Base-by-base conservation (phyloP, 1,140 invertebrate species). In the Chionoecetes opilio region DNA sequence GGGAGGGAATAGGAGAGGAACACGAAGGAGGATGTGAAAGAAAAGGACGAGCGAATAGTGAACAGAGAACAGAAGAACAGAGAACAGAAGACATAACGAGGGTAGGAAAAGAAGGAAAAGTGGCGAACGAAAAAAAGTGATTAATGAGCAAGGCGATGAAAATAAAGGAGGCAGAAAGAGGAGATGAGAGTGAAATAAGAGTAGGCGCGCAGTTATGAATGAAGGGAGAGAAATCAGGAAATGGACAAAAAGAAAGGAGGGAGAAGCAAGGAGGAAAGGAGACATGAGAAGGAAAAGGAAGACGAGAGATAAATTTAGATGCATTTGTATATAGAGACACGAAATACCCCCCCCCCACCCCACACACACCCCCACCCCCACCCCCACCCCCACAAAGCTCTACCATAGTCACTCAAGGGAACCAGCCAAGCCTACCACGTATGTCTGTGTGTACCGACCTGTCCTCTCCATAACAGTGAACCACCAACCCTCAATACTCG, bases 401-500 rank as follows among this genome's bases (percentile, higher is more conserved):
- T 53, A 17, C 46, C 21, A 53, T 53, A 17, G 46, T 53, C 11
- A 53, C 46, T 53, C 11, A 9, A 53, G 9, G 46, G 11, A 9
- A 17, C 46, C 11, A 14, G 46, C 21, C 21, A 53, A 14, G 46
- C 63, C 8, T 26, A 21, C 6, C 63, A 75, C n/a, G 21, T 75
- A 26, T n/a, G n/a, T n/a, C n/a, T n/a, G n/a, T 75, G 21, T 75
- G 21, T 75, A 26, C n/a, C n/a, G n/a, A n/a, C n/a, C 63, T 75
- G 63, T 75, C 63, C 26, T 75, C 63, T 75, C 63, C 63, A 75
- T 75, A 21, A 75, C 63, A 75, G 63, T 75, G 8, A 75, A 75
- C 63, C 63, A 75, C 63, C 26, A 75, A 75, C 63, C 26, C 63
- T 75, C 63, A 75, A 75, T 75, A 75, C 63, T n/a, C 63, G n/a